These are phyloP conservation scores for Semibalanus balanoides DNA, from an alignment of 1,140 invertebrate species.

Conservation along the genomic window DNA sequence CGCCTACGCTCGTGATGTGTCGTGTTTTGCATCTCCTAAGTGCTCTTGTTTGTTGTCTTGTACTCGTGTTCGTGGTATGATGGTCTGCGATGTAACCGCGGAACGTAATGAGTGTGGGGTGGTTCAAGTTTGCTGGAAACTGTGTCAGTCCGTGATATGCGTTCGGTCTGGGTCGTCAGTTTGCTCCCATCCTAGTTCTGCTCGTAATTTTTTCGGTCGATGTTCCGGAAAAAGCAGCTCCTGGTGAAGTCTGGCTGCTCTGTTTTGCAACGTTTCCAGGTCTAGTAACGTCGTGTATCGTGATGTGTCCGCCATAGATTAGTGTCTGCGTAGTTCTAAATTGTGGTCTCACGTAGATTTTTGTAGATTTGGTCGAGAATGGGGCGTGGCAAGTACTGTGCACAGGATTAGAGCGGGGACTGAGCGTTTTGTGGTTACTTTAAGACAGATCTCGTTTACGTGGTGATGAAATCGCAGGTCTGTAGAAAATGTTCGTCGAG, in stretches of 20 bases:
- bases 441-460: not conserved
- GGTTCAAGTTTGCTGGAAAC: too few relatives aligned
- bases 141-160: too few relatives aligned
- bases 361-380: not conserved
- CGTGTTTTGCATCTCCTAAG: too few relatives aligned
- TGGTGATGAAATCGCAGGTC: not conserved
- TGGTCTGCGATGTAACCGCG: too few relatives aligned
- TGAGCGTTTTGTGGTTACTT: not conserved
- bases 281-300: not conserved
- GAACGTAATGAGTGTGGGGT: too few relatives aligned
- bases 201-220: too few relatives aligned
- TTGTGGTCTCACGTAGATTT: not conserved
- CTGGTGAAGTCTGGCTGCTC: not conserved
- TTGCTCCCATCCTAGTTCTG: too few relatives aligned
- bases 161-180: too few relatives aligned
- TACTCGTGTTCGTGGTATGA: too few relatives aligned
- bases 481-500: not conserved
- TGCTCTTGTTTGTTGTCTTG: too few relatives aligned
- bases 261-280: not conserved
- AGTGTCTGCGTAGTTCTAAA: not conserved
- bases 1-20: too few relatives aligned
- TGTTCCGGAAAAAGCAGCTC: too few relatives aligned
- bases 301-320: not conserved
- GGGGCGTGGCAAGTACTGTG: not conserved
- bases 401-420: not conserved